Evolutionary conservation across 2,113 vertebrate species (phyloP).

Genomic region (Lichenostomus cassidix): DNA sequence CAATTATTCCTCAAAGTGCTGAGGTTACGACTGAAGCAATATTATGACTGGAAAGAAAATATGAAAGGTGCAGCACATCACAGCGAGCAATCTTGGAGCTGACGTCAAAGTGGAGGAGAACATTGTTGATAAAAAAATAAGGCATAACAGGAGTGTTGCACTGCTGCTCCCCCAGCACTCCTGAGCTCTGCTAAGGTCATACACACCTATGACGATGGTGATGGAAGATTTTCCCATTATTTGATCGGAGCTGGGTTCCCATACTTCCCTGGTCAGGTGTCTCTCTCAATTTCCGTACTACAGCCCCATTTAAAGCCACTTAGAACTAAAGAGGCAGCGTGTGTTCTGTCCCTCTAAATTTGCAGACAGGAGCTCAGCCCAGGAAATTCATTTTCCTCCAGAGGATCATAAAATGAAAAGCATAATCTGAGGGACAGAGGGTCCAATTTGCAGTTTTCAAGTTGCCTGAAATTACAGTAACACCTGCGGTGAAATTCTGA

Average conservation of each 20-base stretch:
- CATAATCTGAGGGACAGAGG: not conserved
- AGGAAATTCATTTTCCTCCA: not conserved
- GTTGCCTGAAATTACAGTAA: constrained; percentile 35
- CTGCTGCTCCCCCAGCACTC: not conserved
- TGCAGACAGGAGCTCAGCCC: not conserved
- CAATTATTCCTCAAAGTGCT: constrained; percentile 93
- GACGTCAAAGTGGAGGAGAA: constrained; percentile 69
- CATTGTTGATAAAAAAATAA: constrained; percentile 35
- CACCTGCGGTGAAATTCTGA: constrained; percentile 25
- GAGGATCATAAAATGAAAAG: not conserved
- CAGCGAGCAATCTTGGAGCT: constrained; percentile 66
- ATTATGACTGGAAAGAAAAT: constrained; percentile 78
- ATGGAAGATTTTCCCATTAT: not conserved
- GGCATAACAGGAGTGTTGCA: not conserved
- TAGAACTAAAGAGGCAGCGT: not conserved
- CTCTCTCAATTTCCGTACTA: not conserved
- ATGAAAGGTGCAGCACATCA: constrained; percentile 67
- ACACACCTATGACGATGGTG: not conserved
- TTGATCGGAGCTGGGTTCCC: not conserved
- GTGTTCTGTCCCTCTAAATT: not conserved
- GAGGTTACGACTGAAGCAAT: constrained; percentile 83
- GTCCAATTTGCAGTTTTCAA: not conserved
- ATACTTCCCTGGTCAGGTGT: not conserved
- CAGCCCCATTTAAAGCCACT: not conserved
- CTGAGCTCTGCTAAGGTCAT: constrained; percentile 21